Evolutionary conservation across 2,888 invertebrate species (phyloP).

Genomic region (Pachliopta kotzebuea): DNA sequence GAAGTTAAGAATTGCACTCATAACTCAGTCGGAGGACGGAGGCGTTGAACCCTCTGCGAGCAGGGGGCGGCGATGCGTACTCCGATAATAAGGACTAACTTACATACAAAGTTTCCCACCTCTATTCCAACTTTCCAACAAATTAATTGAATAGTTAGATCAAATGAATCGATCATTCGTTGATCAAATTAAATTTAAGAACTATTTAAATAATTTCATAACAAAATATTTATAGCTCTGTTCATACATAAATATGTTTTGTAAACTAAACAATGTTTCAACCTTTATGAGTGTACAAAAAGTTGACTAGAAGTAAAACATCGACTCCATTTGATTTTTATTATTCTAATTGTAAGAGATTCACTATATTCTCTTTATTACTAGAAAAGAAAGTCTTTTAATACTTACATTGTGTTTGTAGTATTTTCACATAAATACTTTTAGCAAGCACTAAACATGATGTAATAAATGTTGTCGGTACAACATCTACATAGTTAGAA

Average conservation of each 20-base stretch:
- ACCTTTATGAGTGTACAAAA: no score
- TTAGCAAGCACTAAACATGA: no score
- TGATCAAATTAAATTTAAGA: neutral
- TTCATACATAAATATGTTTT: neutral
- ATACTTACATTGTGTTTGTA: no score
- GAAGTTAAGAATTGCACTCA: slow-evolving; percentile 1
- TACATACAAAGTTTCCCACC: slow-evolving; percentile 1
- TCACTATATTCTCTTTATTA: no score
- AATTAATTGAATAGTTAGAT: slow-evolving; percentile 5
- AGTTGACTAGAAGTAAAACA: no score
- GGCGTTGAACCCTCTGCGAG: slow-evolving; percentile 1
- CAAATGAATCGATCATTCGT: neutral
- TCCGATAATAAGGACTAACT: neutral
- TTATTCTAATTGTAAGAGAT: no score
- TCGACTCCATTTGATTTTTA: no score
- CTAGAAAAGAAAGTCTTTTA: no score
- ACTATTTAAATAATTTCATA: neutral
- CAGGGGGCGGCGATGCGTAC: neutral
- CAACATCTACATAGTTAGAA: no score
- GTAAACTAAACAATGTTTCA: no score
- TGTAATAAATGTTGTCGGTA: no score
- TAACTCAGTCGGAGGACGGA: slow-evolving; percentile 2
- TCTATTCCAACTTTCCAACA: neutral
- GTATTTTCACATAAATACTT: no score
- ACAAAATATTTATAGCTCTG: neutral